phyloP scores from a whole-genome alignment of 1,140 invertebrate genomes.

The Thrips palmi region DNA sequence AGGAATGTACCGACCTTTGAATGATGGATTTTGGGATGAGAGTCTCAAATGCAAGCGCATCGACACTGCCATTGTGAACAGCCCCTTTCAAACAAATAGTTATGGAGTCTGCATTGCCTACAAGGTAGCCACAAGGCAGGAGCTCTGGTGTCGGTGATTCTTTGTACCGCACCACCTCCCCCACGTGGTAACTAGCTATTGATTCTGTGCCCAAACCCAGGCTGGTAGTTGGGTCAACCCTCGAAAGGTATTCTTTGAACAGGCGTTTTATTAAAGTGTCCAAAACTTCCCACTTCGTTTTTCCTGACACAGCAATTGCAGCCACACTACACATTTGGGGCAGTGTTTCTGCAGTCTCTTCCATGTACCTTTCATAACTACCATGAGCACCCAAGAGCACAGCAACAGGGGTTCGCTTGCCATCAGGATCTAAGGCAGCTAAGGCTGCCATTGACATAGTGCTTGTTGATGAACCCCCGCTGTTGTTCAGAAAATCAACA shows the following conservation, averaged over 20 bases:
- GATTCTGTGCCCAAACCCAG: conserved; percentile 78
- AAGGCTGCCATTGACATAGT: background rate
- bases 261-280: conserved; percentile 78
- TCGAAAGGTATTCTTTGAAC: conserved; percentile 87
- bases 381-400: conserved; percentile 68
- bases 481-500: conserved; percentile 4
- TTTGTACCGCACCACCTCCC: conserved; percentile 57
- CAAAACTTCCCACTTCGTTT: conserved; percentile 87
- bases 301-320: conserved; percentile 71
- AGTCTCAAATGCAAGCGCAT: conserved; percentile 87
- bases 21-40: conserved; percentile 91
- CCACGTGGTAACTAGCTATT: conserved; percentile 81
- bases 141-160: conserved; percentile 58
- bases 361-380: conserved; percentile 50
- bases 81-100: conserved; percentile 44
- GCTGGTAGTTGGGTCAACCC: conserved; percentile 81
- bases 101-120: conserved; percentile 56
- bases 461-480: background rate
- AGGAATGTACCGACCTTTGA: conserved; percentile 43
- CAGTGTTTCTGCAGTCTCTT: conserved; percentile 41
- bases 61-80: conserved; percentile 71
- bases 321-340: conserved; percentile 55
- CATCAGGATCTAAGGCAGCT: conserved; percentile 36
- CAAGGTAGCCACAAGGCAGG: conserved; percentile 81
- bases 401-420: conserved; percentile 65